Base-by-base conservation (phyloP, 2,888 invertebrate genomes). In the Pristionchus exspectatus region DNA sequence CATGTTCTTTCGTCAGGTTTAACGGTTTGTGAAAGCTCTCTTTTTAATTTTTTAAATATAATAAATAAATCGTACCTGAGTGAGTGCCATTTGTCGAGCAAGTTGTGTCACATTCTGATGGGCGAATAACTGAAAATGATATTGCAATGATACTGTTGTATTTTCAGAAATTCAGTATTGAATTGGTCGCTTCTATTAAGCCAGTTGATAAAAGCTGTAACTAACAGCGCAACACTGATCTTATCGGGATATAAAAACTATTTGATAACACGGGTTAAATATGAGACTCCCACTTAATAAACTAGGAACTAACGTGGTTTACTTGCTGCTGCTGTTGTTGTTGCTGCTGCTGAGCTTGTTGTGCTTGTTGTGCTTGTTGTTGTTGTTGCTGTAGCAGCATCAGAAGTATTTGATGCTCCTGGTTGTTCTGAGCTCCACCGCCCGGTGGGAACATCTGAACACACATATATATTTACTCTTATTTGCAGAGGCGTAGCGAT, bases 371-470 rank as follows among this genome's bases (percentile, higher is more conserved):
- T 21, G 30, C 33, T 81, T 85, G 85, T 63, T 85, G 85, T n/a
- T 59, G 59, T 30, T 85, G 85, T 18, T 59, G 85, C 50, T 90
- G 90, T 50, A 89, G 90, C 50, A 89, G 87, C 54, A 77, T 81
- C 69, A 87, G 72, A 21, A 50, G 72, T 59, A 85, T 21, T 33
- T 77, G 44, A 12, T 44, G 21, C 30, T 77, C 77, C 50, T 44
- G 77, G 30, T 5, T 74, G 18, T 30, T 14, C 74, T 24, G 44
- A 44, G 63, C 59, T 16, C 81, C 88, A 33, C 84, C 84, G 33
- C 77, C 44, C n/a, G 33, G 7, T 21, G 84, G 84, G 27, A 30
- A 84, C 84, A 84, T 84, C 84, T 59, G 10, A n/a, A 54, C 4
- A 83, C 10, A 5, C 38, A 50, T 3, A 14, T 33, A n/a, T 7